Evolutionary conservation across 2,797 vertebrate species (phyloP).

Genomic region (Dermochelys coriacea): DNA sequence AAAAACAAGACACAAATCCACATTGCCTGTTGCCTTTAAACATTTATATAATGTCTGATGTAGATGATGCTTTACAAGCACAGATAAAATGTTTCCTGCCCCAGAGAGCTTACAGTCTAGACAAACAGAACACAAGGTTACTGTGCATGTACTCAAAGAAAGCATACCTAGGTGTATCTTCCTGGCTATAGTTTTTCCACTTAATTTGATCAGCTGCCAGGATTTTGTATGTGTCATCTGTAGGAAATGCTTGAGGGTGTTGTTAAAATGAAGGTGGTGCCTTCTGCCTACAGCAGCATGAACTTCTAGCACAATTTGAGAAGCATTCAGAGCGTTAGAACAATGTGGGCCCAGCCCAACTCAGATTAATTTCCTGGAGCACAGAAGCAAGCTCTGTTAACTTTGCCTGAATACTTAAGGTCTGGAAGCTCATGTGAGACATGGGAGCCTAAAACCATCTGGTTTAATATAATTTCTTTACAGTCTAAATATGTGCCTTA

Average conservation of each 20-base stretch:
- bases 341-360: neutral
- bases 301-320: neutral
- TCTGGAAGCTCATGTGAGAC: neutral
- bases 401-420: neutral
- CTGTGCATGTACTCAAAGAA: rapidly evolving
- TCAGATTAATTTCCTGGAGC: neutral
- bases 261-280: neutral
- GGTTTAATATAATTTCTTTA: neutral
- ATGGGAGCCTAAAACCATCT: neutral
- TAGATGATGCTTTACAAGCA: neutral
- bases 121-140: neutral
- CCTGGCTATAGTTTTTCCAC: neutral
- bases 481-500: neutral
- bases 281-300: neutral
- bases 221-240: neutral
- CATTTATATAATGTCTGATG: neutral
- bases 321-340: neutral
- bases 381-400: neutral
- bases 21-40: neutral
- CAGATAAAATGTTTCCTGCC: neutral
- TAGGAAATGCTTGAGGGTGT: neutral
- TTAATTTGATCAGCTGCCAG: neutral
- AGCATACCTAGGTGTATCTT: neutral
- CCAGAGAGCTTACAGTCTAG: neutral
- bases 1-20: neutral